Conservation (phyloP, 2,888 invertebrate species). For the Aleiodes testaceus region DNA sequence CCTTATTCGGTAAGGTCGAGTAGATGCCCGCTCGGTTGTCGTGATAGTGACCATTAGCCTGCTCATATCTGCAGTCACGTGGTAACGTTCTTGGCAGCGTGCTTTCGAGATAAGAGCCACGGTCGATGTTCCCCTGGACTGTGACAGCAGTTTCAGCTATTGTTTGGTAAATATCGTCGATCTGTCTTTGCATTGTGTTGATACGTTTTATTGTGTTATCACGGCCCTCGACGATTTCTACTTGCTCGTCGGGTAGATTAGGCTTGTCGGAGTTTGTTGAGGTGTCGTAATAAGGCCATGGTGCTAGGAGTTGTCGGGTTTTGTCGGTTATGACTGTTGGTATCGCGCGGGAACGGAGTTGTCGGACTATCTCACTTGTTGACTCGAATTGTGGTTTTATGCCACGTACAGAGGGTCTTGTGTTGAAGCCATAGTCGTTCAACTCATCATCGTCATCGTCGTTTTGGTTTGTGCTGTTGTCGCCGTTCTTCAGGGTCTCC, state of each 20-base stretch:
- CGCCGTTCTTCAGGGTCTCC: constrained; percentile 60
- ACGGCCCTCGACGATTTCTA: constrained; percentile 48
- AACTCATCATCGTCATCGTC: constrained; percentile 94
- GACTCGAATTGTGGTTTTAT: constrained; percentile 91
- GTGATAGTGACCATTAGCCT: constrained; percentile 61
- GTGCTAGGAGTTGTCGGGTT: constrained; percentile 53
- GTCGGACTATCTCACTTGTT: constrained; percentile 85
- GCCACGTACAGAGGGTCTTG: constrained; percentile 90
- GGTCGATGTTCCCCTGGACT: constrained; percentile 57
- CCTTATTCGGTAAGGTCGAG: constrained; percentile 56
- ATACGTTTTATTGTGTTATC: constrained; percentile 67
- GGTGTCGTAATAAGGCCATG: constrained; percentile 53
- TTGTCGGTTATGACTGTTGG: constrained; percentile 58
- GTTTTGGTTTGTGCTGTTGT: constrained; percentile 80
- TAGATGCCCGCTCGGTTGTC: constrained; percentile 57
- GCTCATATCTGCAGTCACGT: constrained; percentile 52
- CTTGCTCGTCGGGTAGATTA: constrained; percentile 31
- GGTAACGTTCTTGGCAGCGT: constrained; percentile 57
- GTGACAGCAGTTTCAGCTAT: constrained; percentile 65
- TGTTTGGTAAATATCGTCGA: constrained; percentile 70
- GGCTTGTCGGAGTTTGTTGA: constrained; percentile 31
- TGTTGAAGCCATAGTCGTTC: constrained; percentile 91
- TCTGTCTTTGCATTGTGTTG: constrained; percentile 67
- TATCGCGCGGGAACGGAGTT: constrained; percentile 81
- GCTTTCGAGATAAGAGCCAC: constrained; percentile 62